A percentile compares a stretch with the other conserved stretches of the same genome.
These are phyloP conservation scores for Maniola jurtina DNA, from an alignment of 1,140 invertebrate species.

Conservation along the genomic window DNA sequence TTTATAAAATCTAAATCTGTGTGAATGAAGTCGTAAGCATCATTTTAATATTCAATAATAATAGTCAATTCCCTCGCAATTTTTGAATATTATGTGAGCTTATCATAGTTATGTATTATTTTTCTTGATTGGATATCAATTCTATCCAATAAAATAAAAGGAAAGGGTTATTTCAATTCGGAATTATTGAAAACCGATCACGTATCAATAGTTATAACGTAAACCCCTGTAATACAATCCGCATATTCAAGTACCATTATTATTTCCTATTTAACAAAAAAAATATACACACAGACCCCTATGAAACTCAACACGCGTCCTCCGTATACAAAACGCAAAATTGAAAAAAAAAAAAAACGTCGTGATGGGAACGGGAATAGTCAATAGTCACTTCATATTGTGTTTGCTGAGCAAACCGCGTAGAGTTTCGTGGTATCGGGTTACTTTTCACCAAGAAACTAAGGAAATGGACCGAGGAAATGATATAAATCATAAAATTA, in stretches of 20 bases:
- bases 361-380: conserved; percentile 66
- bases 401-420: conserved; percentile 70
- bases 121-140: background rate
- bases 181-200: conserved; percentile 35
- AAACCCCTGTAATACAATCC: conserved; percentile 49
- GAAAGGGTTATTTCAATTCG: conserved; percentile 23
- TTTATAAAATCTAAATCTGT: too few species aligned
- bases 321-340: conserved; percentile 63
- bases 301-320: conserved; percentile 64
- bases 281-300: conserved; percentile 48
- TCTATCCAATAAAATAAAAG: conserved; percentile 1
- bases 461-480: conserved; percentile 11
- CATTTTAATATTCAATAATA: too few species aligned
- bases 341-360: conserved; percentile 57
- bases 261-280: conserved; percentile 57
- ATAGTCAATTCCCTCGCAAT: too few species aligned
- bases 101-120: too few species aligned
- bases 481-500: background rate
- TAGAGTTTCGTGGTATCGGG: conserved; percentile 63
- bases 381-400: conserved; percentile 76
- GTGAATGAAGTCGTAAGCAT: too few species aligned
- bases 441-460: conserved; percentile 45
- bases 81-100: too few species aligned
- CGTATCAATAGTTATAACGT: conserved; percentile 11
- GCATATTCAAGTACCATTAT: conserved; percentile 38